Conservation (phyloP, 2,888 invertebrate genomes). For the Platypus cylindrus region DNA sequence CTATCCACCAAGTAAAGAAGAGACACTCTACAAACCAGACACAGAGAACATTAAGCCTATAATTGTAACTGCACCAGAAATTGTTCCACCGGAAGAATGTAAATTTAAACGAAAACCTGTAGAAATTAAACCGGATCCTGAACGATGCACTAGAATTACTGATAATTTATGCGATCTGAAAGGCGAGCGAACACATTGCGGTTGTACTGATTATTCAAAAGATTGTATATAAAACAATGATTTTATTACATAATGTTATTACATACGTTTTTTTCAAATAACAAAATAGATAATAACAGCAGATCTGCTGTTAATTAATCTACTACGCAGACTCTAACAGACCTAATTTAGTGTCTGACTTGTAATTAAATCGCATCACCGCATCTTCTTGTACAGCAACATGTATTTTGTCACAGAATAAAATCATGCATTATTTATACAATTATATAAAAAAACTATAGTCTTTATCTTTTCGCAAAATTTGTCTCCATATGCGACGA, state of each 20-base stretch:
- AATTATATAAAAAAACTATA: slow-evolving; percentile 12
- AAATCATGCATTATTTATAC: slow-evolving; percentile 25
- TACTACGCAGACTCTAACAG: not conserved
- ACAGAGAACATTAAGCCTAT: slow-evolving; percentile 19
- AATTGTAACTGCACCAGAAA: slow-evolving; percentile 27
- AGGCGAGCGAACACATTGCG: slow-evolving; percentile 25
- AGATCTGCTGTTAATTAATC: too few relatives aligned
- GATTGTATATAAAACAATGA: slow-evolving; percentile 15
- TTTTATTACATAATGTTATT: too few relatives aligned
- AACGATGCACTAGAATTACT: slow-evolving; percentile 25
- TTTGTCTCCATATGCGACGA: slow-evolving; percentile 68
- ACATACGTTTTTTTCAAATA: not conserved
- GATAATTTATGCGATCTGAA: slow-evolving; percentile 29
- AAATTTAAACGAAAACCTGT: slow-evolving; percentile 24
- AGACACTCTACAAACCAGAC: slow-evolving; percentile 4
- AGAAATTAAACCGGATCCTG: slow-evolving; percentile 26
- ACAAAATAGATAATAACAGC: not conserved
- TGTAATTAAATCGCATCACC: slow-evolving; percentile 2
- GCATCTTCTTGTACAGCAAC: too few relatives aligned
- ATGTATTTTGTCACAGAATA: too few relatives aligned
- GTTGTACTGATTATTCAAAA: slow-evolving; percentile 28
- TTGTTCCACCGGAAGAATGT: slow-evolving; percentile 26
- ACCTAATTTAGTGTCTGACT: not conserved
- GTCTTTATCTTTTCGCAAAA: slow-evolving; percentile 45
- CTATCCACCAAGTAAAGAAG: slow-evolving; percentile 17